phyloP scores from a whole-genome alignment of 2,797 vertebrate genomes.

The Gambusia yucatana region DNA sequence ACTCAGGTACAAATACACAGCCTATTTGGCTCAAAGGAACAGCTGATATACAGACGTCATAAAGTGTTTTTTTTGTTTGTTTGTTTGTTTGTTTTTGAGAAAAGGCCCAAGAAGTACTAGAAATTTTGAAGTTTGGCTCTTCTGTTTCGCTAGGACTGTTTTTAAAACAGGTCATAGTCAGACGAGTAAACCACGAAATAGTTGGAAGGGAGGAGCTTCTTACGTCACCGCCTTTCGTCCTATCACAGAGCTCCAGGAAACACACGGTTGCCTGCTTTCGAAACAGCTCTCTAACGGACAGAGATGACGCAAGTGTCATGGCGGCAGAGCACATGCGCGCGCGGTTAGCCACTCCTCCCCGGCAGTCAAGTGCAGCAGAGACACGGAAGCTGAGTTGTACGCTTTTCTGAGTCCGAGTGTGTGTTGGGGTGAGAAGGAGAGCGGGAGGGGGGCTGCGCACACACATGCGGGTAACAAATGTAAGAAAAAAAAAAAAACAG shows the following conservation, averaged over 20 bases:
- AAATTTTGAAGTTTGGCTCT: background rate
- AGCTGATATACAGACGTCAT: background rate
- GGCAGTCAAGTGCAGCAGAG: constrained; percentile 30
- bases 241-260: background rate
- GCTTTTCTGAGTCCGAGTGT: background rate
- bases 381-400: constrained; percentile 51
- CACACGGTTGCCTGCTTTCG: constrained; percentile 56
- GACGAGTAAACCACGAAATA: background rate
- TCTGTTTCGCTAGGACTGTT: constrained; percentile 23
- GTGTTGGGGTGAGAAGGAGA: constrained; percentile 7
- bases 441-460: background rate
- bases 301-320: constrained; percentile 8
- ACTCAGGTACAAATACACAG: background rate
- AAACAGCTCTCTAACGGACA: constrained; percentile 42
- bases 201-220: constrained; percentile 47
- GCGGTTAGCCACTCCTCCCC: constrained; percentile 46
- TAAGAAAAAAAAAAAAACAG: constrained; percentile 14
- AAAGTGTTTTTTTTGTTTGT: too few species aligned
- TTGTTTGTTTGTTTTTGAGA: background rate
- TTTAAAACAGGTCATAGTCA: constrained; percentile 19
- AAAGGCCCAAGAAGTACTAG: background rate
- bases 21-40: background rate
- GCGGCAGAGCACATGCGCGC: constrained; percentile 42
- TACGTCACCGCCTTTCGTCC: constrained; percentile 10
- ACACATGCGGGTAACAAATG: constrained; percentile 38